These are phyloP conservation scores for Drosophila parthenogenetica DNA, from an alignment of 2,888 invertebrate species.

Conservation along the genomic window DNA sequence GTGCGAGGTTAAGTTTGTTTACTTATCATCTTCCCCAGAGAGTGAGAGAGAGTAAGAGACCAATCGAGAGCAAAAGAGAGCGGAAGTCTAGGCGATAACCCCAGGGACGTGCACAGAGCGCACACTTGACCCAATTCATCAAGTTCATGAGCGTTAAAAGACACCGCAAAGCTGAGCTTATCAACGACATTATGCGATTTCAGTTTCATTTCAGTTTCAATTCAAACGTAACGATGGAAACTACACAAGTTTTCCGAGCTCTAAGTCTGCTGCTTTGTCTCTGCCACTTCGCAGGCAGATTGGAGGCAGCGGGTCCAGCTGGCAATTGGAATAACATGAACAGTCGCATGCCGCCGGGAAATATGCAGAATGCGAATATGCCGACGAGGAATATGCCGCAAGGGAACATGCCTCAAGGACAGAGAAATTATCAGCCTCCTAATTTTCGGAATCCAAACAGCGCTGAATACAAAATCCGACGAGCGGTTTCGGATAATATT, in stretches of 20 bases:
- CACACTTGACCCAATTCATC: slow-evolving; percentile 65
- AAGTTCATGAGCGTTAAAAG: slow-evolving; percentile 66
- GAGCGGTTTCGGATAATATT: slow-evolving; percentile 50
- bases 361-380: no score
- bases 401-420: slow-evolving; percentile 1
- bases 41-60: not conserved
- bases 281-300: not conserved
- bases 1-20: slow-evolving; percentile 52
- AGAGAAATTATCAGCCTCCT: slow-evolving; percentile 1
- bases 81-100: slow-evolving; percentile 54
- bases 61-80: not conserved
- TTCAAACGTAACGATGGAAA: slow-evolving; percentile 56
- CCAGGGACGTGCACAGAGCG: slow-evolving; percentile 37
- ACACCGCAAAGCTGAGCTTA: slow-evolving; percentile 42
- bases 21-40: slow-evolving; percentile 35
- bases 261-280: slow-evolving; percentile 9
- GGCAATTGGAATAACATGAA: slow-evolving; percentile 25
- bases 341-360: slow-evolving; percentile 32
- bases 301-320: not conserved
- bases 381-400: not conserved
- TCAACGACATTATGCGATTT: slow-evolving; percentile 27
- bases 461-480: slow-evolving; percentile 53
- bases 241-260: slow-evolving; percentile 37
- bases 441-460: slow-evolving; percentile 25
- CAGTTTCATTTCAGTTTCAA: slow-evolving; percentile 48